phyloP scores from a whole-genome alignment of 2,113 vertebrate species.

The Gopherus flavomarginatus region DNA sequence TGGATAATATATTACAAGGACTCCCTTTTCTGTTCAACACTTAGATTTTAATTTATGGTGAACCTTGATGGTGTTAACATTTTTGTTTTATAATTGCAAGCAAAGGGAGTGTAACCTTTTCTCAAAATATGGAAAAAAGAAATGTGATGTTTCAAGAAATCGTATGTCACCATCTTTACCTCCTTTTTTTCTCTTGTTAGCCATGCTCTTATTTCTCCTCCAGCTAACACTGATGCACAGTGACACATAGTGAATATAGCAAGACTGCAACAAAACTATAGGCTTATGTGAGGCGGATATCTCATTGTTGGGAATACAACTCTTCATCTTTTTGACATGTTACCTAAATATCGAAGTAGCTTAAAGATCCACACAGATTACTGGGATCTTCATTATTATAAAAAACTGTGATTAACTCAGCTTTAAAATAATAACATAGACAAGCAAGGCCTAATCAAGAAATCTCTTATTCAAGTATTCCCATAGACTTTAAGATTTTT shows the following conservation, averaged over 20 bases:
- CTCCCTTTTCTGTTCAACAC: constrained; percentile 58
- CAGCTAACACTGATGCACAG: constrained; percentile 62
- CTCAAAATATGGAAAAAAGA: constrained; percentile 65
- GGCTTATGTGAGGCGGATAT: constrained; percentile 15
- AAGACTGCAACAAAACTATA: constrained; percentile 33
- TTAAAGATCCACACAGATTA: not conserved
- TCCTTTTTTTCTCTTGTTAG: constrained; percentile 47
- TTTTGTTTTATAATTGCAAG: constrained; percentile 66
- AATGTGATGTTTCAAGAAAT: constrained; percentile 65
- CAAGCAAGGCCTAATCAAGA: constrained; percentile 8
- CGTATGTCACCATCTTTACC: constrained; percentile 30
- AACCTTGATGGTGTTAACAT: constrained; percentile 70
- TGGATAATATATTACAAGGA: constrained; percentile 58
- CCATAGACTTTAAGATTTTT: not conserved
- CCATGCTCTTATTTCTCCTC: constrained; percentile 52
- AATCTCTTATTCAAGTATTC: not conserved
- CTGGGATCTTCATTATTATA: constrained; percentile 17
- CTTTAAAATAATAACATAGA: constrained; percentile 19
- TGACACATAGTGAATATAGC: constrained; percentile 55
- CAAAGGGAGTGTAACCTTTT: constrained; percentile 72
- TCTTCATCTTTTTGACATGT: not conserved
- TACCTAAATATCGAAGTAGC: not conserved
- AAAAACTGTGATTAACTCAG: not conserved
- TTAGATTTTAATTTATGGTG: constrained; percentile 68
- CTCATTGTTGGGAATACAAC: not conserved